Evolutionary conservation across 2,888 invertebrate genomes (phyloP), one percentile per base, ranked within the genome.

Genomic region (Ctenicera cuprea): DNA sequence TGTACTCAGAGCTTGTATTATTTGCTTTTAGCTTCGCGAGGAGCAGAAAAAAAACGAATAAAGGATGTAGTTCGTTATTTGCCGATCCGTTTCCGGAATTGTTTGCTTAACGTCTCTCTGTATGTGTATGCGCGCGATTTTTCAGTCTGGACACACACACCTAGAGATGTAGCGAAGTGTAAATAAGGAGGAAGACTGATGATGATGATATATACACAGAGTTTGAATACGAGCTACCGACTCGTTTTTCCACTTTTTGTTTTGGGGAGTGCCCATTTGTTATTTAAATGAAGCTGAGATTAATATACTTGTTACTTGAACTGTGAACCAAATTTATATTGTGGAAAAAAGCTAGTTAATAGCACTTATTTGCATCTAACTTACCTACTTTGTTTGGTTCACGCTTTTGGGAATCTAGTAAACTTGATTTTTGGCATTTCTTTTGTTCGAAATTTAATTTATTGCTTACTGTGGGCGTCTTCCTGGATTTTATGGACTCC

Each of bases 281-380:
- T 52, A 66, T 66, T 66, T 54, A 66, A 66, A 66, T 66, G 38
- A 54, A 41, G 22, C 37, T 3, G 38, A 52, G 65, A 66, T 66
- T 66, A 66, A 66, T 66, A 52, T 50, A 38, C 38, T 41, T 66
- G 41, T 38, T 48, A 48, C 48, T 65, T 52, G 30, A 65, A 66
- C 61, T 61, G 50, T 41, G 52, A 41, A 54, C 65, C 52, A 66
- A 66, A 66, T 66, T 52, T 50, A 52, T 54, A 66, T 41, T 54
- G 63, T 43, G 16, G 16, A 66, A 66, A 66, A 66, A 38, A 16
- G n/a, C 33, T 33, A 4, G 18, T 48, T 48, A 48, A 48, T 18
- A 41, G 48, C 18, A 11, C 48, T 54, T n/a, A 54, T 54, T 54
- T 54, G 30, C 54, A 14, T 54, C 18, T 18, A 18, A 16, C 8